phyloP scores from a whole-genome alignment of 2,888 invertebrate species.

The Drosophila flavopinicola region DNA sequence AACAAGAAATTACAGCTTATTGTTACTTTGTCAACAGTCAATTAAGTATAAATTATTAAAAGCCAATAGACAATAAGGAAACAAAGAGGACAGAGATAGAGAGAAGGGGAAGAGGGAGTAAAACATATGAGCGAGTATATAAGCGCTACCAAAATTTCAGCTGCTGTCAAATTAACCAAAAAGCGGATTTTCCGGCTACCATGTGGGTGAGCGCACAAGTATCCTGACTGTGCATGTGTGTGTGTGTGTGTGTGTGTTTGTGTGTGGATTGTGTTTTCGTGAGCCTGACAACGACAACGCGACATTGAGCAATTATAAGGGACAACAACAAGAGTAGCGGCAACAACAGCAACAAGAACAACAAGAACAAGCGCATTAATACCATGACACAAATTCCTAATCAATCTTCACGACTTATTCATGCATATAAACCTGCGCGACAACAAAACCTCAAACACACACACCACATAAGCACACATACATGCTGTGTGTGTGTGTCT shows the following conservation, averaged over 20 bases:
- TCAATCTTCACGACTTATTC: slow-evolving; percentile 76
- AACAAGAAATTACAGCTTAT: slow-evolving; percentile 33
- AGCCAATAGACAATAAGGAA: neutral
- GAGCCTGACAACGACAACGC: slow-evolving; percentile 59
- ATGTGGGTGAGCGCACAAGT: neutral
- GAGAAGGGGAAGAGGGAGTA: neutral
- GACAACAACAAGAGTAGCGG: slow-evolving; percentile 37
- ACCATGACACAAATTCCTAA: slow-evolving; percentile 72
- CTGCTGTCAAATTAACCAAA: slow-evolving; percentile 56
- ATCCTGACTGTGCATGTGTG: neutral
- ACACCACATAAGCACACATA: slow-evolving; percentile 18
- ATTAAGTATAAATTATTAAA: slow-evolving; percentile 52
- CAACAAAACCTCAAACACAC: slow-evolving; percentile 47
- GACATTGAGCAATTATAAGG: slow-evolving; percentile 63
- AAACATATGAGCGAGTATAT: neutral
- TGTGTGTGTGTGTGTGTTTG: slow-evolving; percentile 3
- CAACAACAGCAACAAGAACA: slow-evolving; percentile 35
- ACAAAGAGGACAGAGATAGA: neutral
- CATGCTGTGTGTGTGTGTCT: slow-evolving; percentile 20
- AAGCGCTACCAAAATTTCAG: slow-evolving; percentile 35
- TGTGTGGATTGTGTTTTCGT: slow-evolving; percentile 38
- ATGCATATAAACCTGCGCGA: slow-evolving; percentile 71
- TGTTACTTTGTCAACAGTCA: slow-evolving; percentile 50
- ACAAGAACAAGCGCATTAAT: slow-evolving; percentile 59
- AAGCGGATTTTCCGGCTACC: slow-evolving; percentile 38